These are phyloP conservation scores for Drosophila bifasciata DNA, from an alignment of 1,140 invertebrate species.

Conservation along the genomic window DNA sequence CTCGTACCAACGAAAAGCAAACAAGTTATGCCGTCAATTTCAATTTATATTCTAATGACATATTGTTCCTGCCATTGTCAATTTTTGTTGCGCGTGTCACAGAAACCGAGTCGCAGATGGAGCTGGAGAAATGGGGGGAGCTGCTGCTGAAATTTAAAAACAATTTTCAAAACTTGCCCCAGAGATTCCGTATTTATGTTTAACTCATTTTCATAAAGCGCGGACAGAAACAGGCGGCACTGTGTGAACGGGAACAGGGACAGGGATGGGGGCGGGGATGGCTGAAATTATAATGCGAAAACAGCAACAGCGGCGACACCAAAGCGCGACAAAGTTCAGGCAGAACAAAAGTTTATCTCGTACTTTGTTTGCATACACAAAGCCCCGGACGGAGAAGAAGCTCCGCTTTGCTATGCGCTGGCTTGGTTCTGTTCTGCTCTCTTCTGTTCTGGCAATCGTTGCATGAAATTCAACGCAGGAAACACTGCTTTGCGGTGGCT, in stretches of 20 bases:
- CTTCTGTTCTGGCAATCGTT: slow-evolving; percentile 39
- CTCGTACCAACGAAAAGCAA: slow-evolving; percentile 34
- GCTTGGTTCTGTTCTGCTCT: background rate
- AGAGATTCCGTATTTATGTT: slow-evolving; percentile 66
- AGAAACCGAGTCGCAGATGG: background rate
- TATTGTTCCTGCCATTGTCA: slow-evolving; percentile 56
- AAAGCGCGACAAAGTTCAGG: slow-evolving; percentile 69
- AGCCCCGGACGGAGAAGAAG: slow-evolving; percentile 19
- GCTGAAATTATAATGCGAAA: slow-evolving; percentile 54
- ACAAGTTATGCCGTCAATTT: slow-evolving; percentile 56
- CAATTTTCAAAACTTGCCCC: slow-evolving; percentile 57
- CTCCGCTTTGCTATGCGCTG: background rate
- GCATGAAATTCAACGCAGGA: slow-evolving; percentile 63
- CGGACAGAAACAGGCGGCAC: slow-evolving; percentile 37
- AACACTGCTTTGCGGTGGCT: slow-evolving; percentile 45
- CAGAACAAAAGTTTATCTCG: slow-evolving; percentile 80
- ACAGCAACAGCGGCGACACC: slow-evolving; percentile 21
- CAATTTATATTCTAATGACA: slow-evolving; percentile 70
- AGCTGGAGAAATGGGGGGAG: background rate
- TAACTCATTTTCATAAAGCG: slow-evolving; percentile 70
- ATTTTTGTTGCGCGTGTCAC: slow-evolving; percentile 45
- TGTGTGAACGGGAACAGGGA: slow-evolving; percentile 1
- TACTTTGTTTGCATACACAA: slow-evolving; percentile 77
- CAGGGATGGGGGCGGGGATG: background rate
- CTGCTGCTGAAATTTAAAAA: slow-evolving; percentile 57